Evolutionary conservation across 2,888 invertebrate genomes (phyloP).

Genomic region (Chrysopilus asiliformis): DNA sequence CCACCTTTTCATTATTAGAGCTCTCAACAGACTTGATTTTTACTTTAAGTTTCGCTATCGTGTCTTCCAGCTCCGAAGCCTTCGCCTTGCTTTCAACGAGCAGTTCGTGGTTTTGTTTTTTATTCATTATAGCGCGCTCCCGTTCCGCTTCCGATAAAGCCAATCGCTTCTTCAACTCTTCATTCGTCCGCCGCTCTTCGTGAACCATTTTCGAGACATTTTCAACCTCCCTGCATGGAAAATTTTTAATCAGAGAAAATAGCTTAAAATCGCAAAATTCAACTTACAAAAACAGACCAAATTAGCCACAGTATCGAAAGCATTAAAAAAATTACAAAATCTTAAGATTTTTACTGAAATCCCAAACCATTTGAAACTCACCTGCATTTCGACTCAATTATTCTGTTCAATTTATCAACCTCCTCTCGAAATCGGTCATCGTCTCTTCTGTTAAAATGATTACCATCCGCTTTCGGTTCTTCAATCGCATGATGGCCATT

Average conservation of each 20-base stretch:
- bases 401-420: slow-evolving; percentile 24
- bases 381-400: slow-evolving; percentile 38
- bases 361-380: slow-evolving; percentile 28
- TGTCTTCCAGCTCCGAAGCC: slow-evolving; percentile 29
- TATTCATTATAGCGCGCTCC: slow-evolving; percentile 43
- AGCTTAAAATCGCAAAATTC: too few relatives aligned
- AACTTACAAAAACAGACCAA: too few relatives aligned
- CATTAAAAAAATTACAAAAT: too few relatives aligned
- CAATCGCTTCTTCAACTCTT: slow-evolving; percentile 42
- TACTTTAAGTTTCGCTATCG: slow-evolving; percentile 26
- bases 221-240: slow-evolving; percentile 31
- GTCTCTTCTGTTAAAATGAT: too few relatives aligned
- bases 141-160: slow-evolving; percentile 45
- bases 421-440: slow-evolving; percentile 12
- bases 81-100: slow-evolving; percentile 38
- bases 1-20: slow-evolving; percentile 40
- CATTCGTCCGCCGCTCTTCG: slow-evolving; percentile 22
- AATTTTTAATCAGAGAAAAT: too few relatives aligned
- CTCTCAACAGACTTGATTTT: slow-evolving; percentile 33
- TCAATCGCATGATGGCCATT: too few relatives aligned
- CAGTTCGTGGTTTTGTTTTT: slow-evolving; percentile 49
- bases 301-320: too few relatives aligned
- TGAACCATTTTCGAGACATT: slow-evolving; percentile 31
- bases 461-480: not conserved
- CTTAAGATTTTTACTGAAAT: not conserved